phyloP scores from a whole-genome alignment of 1,140 invertebrate genomes.

The Orchestia grillus region DNA sequence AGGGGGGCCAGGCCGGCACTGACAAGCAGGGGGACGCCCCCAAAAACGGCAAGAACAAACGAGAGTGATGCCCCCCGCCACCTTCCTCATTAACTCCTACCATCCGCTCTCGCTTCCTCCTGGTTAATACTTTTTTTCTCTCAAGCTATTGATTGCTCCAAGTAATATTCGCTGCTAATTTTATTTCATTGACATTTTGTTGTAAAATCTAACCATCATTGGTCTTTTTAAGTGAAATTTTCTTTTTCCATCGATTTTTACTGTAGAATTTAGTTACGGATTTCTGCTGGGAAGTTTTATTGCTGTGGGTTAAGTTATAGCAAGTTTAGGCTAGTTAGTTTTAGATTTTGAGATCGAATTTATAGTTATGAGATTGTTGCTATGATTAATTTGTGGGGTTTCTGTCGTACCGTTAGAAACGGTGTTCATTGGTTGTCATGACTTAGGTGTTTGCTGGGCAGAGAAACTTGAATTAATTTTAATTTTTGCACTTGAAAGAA shows the following conservation, averaged over 20 bases:
- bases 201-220: neutral
- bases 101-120: neutral
- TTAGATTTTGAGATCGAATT: neutral
- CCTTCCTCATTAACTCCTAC: neutral
- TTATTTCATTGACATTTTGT: neutral
- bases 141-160: neutral
- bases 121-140: neutral
- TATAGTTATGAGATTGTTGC: neutral
- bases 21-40: conserved; percentile 59
- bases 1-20: neutral
- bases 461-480: neutral
- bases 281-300: neutral
- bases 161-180: neutral
- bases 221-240: neutral
- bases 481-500: too few relatives aligned
- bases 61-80: conserved; percentile 58
- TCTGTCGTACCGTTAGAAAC: neutral
- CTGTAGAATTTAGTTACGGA: neutral
- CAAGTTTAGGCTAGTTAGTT: neutral
- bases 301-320: neutral
- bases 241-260: neutral
- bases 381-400: neutral
- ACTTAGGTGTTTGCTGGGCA: neutral
- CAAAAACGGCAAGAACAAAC: conserved; percentile 67
- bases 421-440: neutral